Evolutionary conservation across 1,140 invertebrate genomes (phyloP), one percentile per base, ranked within the genome.

Genomic region (Zaprionus vittiger): DNA sequence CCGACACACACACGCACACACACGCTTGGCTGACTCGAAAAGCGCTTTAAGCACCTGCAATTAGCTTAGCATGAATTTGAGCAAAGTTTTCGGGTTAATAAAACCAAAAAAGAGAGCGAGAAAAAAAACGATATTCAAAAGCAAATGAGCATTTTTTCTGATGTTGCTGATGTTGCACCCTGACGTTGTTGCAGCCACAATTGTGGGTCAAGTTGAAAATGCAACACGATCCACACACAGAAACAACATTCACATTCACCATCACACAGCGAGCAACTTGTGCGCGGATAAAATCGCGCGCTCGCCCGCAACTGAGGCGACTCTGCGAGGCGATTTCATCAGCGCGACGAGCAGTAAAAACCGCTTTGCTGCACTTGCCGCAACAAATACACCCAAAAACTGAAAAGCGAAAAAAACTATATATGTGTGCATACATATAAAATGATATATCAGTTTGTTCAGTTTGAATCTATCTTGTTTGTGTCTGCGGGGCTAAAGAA

Each of bases 201-300:
- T 81, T 89, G 85, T 89, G 85, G 84, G 84, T 89, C 84, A 89
- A 89, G 84, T 89, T 89, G 81, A 89, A 89, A 85, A 89, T 84
- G 85, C 84, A 81, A 67, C 72, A 63, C 26, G 69, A 85, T 83
- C 79, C 60, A 63, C 68, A 65, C 68, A 64, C n/a, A 28, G 20
- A 47, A 47, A 41, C 60, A 72, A 65, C 54, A 72, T 57, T 64
- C 67, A 52, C 68, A 83, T 86, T 79, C 70, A 56, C 84, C 49
- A 56, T 44, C 72, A 26, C 37, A 47, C 57, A 66, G 77, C 76
- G 64, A 44, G 83, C 83, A 77, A 75, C 44, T 86, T 72, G 74
- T 73, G 41, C 74, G 82, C 82, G 75, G 55, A 59, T 71, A 38
- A 75, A 87, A 87, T 44, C 69, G 79, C 76, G 49, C 70, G 11